These are phyloP conservation scores for Tetranychus truncatus DNA, from an alignment of 2,888 invertebrate genomes.

Conservation along the genomic window DNA sequence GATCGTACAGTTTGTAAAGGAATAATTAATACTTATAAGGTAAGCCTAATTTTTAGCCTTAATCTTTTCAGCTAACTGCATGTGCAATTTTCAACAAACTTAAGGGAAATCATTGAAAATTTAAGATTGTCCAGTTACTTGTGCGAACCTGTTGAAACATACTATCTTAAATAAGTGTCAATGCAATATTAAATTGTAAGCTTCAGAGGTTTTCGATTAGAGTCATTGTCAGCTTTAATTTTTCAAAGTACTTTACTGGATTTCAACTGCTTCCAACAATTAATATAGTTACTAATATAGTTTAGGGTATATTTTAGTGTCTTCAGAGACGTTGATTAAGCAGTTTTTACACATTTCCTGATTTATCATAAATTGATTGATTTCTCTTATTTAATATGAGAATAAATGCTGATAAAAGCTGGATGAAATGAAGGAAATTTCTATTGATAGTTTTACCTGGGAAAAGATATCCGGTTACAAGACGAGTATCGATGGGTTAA, in stretches of 20 bases:
- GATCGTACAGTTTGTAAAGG: slow-evolving; percentile 25
- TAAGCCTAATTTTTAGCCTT: slow-evolving; percentile 18
- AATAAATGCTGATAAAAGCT: neutral
- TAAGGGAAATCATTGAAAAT: neutral
- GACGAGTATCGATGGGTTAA: neutral
- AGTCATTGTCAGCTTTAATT: too few species aligned
- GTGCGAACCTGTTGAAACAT: neutral
- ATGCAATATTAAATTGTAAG: too few species aligned
- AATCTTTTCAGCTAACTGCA: neutral
- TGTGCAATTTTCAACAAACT: neutral
- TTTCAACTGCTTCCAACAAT: too few species aligned
- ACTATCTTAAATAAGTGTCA: too few species aligned
- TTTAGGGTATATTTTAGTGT: too few species aligned
- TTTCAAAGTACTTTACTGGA: too few species aligned
- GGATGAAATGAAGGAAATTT: neutral
- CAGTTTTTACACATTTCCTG: too few species aligned
- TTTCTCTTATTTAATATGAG: neutral
- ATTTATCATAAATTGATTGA: neutral
- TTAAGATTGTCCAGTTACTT: neutral
- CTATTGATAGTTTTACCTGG: neutral
- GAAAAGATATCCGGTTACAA: neutral
- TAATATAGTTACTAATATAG: too few species aligned
- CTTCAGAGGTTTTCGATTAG: too few species aligned
- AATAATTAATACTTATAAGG: slow-evolving; percentile 24
- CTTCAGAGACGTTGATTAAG: too few species aligned